phyloP scores from a whole-genome alignment of 2,113 vertebrate species.

The Tylochromis polylepis region DNA sequence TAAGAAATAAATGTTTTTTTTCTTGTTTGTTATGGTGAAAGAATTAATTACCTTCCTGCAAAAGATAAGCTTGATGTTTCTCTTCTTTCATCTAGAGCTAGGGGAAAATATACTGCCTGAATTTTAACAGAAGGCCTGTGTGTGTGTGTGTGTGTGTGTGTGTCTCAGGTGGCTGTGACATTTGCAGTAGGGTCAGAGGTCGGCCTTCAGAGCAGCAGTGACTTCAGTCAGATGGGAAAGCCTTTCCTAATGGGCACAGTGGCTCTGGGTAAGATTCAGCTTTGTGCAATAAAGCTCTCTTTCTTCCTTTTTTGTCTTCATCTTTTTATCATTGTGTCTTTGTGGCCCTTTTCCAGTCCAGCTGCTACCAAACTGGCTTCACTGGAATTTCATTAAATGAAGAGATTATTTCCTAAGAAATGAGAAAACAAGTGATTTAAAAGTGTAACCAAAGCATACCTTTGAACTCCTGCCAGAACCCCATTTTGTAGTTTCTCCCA shows the following conservation, averaged over 20 bases:
- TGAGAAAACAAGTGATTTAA: neutral
- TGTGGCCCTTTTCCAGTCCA: neutral
- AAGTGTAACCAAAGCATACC: neutral
- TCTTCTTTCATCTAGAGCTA: neutral
- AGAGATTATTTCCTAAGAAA: neutral
- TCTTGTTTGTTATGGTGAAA: neutral
- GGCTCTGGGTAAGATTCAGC: slow-evolving; percentile 63
- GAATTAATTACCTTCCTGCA: neutral
- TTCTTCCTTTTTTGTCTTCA: neutral
- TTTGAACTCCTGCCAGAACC: neutral
- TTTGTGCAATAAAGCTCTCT: neutral
- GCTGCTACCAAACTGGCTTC: neutral
- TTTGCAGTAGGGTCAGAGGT: slow-evolving; percentile 75
- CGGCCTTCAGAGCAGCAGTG: slow-evolving; percentile 68
- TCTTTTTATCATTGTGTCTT: neutral
- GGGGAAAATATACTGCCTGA: neutral
- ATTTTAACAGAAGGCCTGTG: neutral
- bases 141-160: slow-evolving; percentile 6
- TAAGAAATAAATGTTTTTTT: neutral
- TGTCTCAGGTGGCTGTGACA: slow-evolving; percentile 70
- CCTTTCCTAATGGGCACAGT: slow-evolving; percentile 74
- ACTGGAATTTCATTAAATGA: neutral
- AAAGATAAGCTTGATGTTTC: neutral
- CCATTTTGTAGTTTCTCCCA: neutral
- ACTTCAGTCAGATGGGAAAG: slow-evolving; percentile 71